Conservation (phyloP, 2,797 vertebrate genomes). For the Cuculus canorus region DNA sequence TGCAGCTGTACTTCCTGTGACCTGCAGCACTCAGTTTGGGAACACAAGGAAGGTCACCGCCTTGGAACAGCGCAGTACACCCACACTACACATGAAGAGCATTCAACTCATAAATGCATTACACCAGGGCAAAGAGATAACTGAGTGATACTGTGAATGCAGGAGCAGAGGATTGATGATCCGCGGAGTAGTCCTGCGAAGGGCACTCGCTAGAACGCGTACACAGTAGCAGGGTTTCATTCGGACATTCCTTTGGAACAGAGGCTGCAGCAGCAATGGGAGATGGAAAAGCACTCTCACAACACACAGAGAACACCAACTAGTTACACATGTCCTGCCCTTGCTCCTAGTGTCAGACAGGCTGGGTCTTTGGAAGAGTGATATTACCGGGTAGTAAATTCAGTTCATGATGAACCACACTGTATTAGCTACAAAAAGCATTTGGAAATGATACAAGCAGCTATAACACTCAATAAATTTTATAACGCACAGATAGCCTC, state of each 20-base stretch:
- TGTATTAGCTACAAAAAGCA: neutral
- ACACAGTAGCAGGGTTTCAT: rapidly evolving
- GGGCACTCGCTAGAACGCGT: rapidly evolving
- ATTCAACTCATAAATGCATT: rapidly evolving
- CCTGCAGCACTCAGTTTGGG: neutral
- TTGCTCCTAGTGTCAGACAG: rapidly evolving
- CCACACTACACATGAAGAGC: neutral
- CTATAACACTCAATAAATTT: neutral
- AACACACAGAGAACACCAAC: neutral
- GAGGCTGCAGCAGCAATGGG: neutral
- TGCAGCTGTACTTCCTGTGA: slow-evolving; percentile 40
- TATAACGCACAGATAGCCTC: neutral
- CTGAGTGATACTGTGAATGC: rapidly evolving
- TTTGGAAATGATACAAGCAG: neutral
- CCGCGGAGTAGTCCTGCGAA: rapidly evolving
- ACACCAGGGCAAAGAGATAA: neutral
- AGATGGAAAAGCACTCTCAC: neutral
- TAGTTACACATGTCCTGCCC: rapidly evolving
- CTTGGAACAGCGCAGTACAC: neutral
- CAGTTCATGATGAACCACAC: rapidly evolving
- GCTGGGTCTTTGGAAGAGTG: neutral
- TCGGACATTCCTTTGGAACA: neutral
- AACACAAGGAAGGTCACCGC: neutral
- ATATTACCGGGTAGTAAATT: neutral
- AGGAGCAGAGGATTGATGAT: neutral